Percentiles rank a stretch among this genome's conserved stretches.
Evolutionary conservation across 2,797 vertebrate genomes (phyloP).

Genomic region (Synaphobranchus kaupii): DNA sequence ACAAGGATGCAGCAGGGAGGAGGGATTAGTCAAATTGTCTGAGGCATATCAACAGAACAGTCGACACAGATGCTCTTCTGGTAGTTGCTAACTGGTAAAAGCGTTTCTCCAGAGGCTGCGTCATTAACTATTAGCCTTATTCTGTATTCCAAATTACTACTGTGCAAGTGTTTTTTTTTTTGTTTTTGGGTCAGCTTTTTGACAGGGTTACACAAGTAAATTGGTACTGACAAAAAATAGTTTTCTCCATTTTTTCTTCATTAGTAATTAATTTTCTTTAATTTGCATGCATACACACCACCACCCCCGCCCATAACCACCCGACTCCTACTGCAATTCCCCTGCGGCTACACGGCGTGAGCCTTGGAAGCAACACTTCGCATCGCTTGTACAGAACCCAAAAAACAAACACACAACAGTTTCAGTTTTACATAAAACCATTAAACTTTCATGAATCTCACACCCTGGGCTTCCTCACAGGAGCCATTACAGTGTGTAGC

Average conservation of each 20-base stretch:
- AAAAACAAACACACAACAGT: background rate
- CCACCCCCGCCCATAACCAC: background rate
- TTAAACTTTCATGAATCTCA: slow-evolving; percentile 14
- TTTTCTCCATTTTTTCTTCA: background rate
- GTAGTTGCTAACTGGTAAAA: background rate
- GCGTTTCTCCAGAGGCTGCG: background rate
- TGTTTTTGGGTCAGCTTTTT: too few relatives aligned
- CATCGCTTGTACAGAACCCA: background rate
- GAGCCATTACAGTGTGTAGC: background rate
- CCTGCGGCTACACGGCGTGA: background rate
- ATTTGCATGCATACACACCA: background rate
- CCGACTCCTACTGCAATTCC: background rate
- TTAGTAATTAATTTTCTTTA: background rate
- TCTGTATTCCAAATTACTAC: background rate
- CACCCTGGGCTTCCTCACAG: background rate
- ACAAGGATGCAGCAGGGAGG: too few relatives aligned
- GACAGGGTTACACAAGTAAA: background rate
- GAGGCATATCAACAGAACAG: background rate
- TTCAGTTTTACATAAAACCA: background rate
- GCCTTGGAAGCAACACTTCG: background rate
- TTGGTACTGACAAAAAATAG: background rate
- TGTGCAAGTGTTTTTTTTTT: background rate
- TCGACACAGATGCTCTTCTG: background rate
- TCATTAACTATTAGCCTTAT: background rate
- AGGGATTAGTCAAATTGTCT: background rate